These are phyloP conservation scores for Halictus ligatus DNA, from an alignment of 2,888 invertebrate genomes.

Conservation along the genomic window DNA sequence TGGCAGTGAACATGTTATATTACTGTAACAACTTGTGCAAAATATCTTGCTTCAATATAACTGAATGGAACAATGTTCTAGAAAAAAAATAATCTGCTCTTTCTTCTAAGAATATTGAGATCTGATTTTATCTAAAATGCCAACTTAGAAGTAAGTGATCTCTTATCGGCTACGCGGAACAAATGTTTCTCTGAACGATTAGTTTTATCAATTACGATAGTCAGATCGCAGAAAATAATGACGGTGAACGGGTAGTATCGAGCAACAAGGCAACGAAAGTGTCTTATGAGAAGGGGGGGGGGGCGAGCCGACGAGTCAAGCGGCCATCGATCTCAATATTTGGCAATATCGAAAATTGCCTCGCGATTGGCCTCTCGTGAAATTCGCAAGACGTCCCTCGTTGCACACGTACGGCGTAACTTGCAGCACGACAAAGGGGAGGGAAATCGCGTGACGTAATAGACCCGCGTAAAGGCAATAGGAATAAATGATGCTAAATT, in stretches of 20 bases:
- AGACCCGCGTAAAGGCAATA: constrained; percentile 79
- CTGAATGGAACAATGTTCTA: neutral
- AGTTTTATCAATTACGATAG: constrained; percentile 34
- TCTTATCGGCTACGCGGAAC: neutral
- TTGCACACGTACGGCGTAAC: neutral
- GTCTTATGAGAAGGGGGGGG: neutral
- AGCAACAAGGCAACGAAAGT: neutral
- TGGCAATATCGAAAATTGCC: constrained; percentile 49
- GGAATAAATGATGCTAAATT: constrained; percentile 82
- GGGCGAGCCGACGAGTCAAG: neutral
- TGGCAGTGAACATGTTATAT: too few relatives aligned
- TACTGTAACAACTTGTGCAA: too few relatives aligned
- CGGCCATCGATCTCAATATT: constrained; percentile 49
- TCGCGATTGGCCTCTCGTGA: constrained; percentile 24
- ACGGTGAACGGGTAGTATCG: neutral
- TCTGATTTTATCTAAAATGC: neutral
- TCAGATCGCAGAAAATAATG: constrained; percentile 4
- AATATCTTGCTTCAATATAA: neutral
- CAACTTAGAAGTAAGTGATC: too few relatives aligned
- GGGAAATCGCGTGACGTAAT: constrained; percentile 76
- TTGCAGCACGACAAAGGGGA: constrained; percentile 51
- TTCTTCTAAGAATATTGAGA: neutral
- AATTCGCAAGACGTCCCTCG: constrained; percentile 24
- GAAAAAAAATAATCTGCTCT: neutral
- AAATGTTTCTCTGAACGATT: constrained; percentile 25